These are phyloP conservation scores for Zosterops japonicus DNA, from an alignment of 2,113 vertebrate species.

Conservation along the genomic window DNA sequence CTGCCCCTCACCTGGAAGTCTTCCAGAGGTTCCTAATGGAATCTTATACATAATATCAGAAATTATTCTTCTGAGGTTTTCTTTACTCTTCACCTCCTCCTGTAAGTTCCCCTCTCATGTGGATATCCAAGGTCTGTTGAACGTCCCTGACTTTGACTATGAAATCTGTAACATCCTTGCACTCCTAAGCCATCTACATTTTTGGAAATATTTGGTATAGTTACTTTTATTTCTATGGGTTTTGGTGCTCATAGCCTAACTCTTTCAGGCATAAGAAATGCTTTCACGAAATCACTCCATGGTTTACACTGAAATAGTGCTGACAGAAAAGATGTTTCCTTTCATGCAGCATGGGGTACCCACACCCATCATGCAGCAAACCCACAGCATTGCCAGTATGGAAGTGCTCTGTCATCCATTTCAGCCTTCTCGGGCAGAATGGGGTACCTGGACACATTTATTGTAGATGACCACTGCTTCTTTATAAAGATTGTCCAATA, in stretches of 20 bases:
- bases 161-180: not conserved
- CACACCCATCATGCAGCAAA: not conserved
- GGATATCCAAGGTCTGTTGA: not conserved
- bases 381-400: not conserved
- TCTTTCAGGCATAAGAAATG: not conserved
- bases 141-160: not conserved
- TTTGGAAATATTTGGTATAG: not conserved
- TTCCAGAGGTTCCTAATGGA: not conserved
- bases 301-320: not conserved
- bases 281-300: not conserved
- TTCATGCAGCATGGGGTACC: fast-evolving
- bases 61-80: not conserved
- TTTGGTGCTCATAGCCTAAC: not conserved
- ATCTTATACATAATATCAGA: not conserved
- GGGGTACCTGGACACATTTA: not conserved
- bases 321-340: not conserved
- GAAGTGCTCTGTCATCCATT: not conserved
- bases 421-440: not conserved
- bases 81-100: not conserved
- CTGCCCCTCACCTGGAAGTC: not conserved
- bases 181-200: not conserved
- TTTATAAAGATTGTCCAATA: not conserved
- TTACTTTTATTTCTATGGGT: not conserved
- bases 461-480: not conserved
- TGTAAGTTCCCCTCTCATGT: not conserved